Conservation (phyloP, 2,797 vertebrate species). For the Tragopan temminckii region DNA sequence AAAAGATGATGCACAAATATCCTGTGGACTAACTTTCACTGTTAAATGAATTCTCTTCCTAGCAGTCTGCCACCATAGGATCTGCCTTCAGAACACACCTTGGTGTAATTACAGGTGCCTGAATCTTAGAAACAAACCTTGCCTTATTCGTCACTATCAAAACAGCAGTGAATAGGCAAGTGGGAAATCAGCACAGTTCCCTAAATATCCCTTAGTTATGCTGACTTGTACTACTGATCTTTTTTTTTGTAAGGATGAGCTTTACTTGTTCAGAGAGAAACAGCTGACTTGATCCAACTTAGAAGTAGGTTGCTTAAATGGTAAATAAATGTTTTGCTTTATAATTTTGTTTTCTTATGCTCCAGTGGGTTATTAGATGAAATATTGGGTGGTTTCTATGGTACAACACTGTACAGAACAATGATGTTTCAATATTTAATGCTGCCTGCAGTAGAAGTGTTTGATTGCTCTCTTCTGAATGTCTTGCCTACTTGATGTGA, state of each 20-base stretch:
- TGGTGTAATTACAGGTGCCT: neutral
- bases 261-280: neutral
- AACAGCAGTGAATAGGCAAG: neutral
- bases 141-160: neutral
- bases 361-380: neutral
- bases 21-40: neutral
- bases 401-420: neutral
- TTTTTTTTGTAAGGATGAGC: neutral
- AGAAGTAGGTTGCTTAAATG: neutral
- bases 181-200: neutral
- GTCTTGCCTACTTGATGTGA: slow-evolving; percentile 11
- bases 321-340: neutral
- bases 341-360: neutral
- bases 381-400: neutral
- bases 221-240: neutral
- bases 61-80: neutral
- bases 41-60: neutral
- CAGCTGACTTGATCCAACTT: neutral
- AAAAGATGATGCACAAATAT: neutral
- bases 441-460: neutral
- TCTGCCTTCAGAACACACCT: neutral
- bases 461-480: neutral
- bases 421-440: neutral
- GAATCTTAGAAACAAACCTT: neutral
- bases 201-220: accelerated